Evolutionary conservation across 2,888 invertebrate genomes (phyloP).

Genomic region (Pammene aurita): DNA sequence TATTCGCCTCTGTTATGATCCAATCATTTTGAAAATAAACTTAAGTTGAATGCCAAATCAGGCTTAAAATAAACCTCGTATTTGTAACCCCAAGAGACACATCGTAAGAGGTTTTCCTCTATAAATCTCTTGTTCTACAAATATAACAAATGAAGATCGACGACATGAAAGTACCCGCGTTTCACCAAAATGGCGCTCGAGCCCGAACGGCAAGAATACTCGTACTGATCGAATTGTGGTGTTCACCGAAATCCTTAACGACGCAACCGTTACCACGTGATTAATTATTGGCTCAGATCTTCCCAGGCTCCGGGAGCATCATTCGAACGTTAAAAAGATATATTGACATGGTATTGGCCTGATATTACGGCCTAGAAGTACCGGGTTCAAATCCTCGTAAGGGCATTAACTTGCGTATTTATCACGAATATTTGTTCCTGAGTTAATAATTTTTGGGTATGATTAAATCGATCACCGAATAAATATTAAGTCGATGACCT

Average conservation of each 20-base stretch:
- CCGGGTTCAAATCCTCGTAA: neutral
- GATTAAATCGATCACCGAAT: no score
- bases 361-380: no score
- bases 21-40: no score
- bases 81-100: no score
- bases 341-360: neutral
- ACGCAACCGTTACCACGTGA: conserved; percentile 42
- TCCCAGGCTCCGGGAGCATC: conserved; percentile 16
- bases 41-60: no score
- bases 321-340: neutral
- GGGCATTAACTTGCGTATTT: neutral
- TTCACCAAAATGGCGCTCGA: conserved; percentile 25
- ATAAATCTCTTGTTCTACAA: no score
- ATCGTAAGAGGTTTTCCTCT: no score
- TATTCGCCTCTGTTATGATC: no score
- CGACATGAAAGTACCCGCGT: conserved; percentile 10
- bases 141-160: neutral
- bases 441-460: no score
- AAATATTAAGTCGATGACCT: no score
- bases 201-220: conserved; percentile 46
- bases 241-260: conserved; percentile 55
- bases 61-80: no score
- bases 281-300: conserved; percentile 25
- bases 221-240: conserved; percentile 51
- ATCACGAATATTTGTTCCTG: no score